Evolutionary conservation across 2,113 vertebrate species (phyloP), one percentile per base, ranked within the genome.

Genomic region (Leuciscus idus): DNA sequence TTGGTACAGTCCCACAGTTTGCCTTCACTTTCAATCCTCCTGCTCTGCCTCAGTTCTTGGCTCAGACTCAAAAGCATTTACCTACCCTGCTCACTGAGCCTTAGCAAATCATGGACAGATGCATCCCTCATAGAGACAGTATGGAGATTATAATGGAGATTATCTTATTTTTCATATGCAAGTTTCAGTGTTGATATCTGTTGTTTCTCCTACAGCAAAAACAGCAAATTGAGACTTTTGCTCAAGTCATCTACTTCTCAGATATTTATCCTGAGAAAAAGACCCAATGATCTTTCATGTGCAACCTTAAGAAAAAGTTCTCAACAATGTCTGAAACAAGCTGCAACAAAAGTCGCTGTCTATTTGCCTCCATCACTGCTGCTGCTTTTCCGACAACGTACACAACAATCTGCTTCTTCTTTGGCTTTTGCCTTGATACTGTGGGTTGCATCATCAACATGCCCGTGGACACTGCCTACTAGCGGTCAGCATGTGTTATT

Each of bases 11-110:
- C 57, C 86, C 81, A 57, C 64, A 39, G 81, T 84, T 87, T 80
- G 85, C 62, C 92, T 90, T 55, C 50, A 77, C 50, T 52, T 76
- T 77, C 48, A 77, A 50, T 77, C 74, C 48, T 89, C 84, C 89
- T 91, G 87, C 64, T 86, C 50, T 77, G 74, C 74, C 89, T 91
- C 68, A 90, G 55, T 88, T 88, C 59, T 83, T 92, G 90, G 90
- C 85, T 87, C 17, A 74, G n/a, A 59, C 55, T 88, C 61, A 23
- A n/a, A 85, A 55, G 85, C 76, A 80, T 84, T 33, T 52, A 50
- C 59, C 36, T 48, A 43, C n/a, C 17, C 26, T 81, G 39, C 59
- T 79, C 36, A 79, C 52, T 79, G 33, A 79, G 77, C 33, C 59
- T 4, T 62, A 43, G 59, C 57, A 64, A 72, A 77, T 64, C 30